Conservation (phyloP, 1,140 invertebrate genomes). For the Ceratina japonica region DNA sequence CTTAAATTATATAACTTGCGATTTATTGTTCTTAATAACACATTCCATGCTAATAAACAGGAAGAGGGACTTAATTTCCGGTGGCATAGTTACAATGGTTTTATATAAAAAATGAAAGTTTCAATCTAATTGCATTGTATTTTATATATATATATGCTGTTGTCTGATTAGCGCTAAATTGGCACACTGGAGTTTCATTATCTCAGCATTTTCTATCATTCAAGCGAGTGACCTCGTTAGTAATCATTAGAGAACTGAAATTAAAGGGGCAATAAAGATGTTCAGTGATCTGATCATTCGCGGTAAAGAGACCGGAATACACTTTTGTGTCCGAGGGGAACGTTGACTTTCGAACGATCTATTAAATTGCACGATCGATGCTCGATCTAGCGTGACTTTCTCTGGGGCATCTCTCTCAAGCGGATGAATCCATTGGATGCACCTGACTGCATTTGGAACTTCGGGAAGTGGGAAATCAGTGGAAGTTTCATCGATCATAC, state of each 20-base stretch:
- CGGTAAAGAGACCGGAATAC: constrained; percentile 3
- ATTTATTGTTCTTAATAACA: constrained; percentile 7
- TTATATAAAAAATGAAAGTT: no score
- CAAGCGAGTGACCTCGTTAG: constrained; percentile 1
- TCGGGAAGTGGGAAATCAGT: constrained; percentile 10
- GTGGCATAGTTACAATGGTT: not conserved
- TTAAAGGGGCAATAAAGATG: not conserved
- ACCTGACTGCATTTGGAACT: constrained; percentile 52
- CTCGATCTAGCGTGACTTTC: constrained; percentile 60
- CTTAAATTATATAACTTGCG: not conserved
- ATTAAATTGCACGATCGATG: constrained; percentile 39
- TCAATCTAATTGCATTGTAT: no score
- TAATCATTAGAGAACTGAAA: not conserved
- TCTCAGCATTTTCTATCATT: no score
- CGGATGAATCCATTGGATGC: constrained; percentile 53
- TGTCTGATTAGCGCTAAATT: no score
- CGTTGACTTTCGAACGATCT: constrained; percentile 39
- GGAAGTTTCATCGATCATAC: constrained; percentile 16
- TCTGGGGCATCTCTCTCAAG: constrained; percentile 58
- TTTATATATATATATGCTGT: no score
- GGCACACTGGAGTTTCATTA: no score
- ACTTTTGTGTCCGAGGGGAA: constrained; percentile 17
- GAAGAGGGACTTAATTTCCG: not conserved
- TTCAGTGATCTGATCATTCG: not conserved
- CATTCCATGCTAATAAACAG: not conserved